Base-by-base conservation (phyloP, 23 tunicate genomes). In the Diplosoma virens region DNA sequence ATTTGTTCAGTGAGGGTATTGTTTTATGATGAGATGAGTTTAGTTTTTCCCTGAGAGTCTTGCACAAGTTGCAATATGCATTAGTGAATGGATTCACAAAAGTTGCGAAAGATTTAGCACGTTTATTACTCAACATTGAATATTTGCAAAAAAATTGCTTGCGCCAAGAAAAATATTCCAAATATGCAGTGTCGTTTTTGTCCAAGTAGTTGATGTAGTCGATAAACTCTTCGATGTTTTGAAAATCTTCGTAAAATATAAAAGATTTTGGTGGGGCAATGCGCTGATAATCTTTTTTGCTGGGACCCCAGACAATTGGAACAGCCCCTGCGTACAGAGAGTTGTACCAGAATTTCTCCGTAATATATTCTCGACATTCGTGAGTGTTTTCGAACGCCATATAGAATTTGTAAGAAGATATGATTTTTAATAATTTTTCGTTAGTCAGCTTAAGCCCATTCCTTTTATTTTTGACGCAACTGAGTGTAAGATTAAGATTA, bases 301-400 rank as follows among this genome's bases (percentile, higher is more conserved):
- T 45, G 28, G 81, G 34, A 1, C 87, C 87, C 31, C 47, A 77
- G 25, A 82, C 81, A 1, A 82, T 74, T 16, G 87, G 87, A 45
- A 82, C 87, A 1, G 73, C 36, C 1, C 74, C 87, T 0, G 54
- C 22, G 16, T 64, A 3, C 1, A 82, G 30, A 1, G 61, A 22
- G 30, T 82, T 82, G 1, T 4, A 7, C 74, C 76, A 64, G 30
- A 82, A 29, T 48, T 82, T 82, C 46, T 82, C 87, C 11, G 87
- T 74, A 30, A 82, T 75, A 34, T 82, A 82, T 25, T 82, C 87
- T 16, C 20, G 32, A 74, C 87, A 82, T 35, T 82, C 74, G 32
- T 20, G 61, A 26, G 32, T 30, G 32, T 85, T 85, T 56, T 85
- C 91, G 36, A 85, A 85, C 1, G 91, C 91, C 22, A 85, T 45